These are phyloP conservation scores for Dynastes tityus DNA, from an alignment of 2,888 invertebrate species.

Conservation along the genomic window DNA sequence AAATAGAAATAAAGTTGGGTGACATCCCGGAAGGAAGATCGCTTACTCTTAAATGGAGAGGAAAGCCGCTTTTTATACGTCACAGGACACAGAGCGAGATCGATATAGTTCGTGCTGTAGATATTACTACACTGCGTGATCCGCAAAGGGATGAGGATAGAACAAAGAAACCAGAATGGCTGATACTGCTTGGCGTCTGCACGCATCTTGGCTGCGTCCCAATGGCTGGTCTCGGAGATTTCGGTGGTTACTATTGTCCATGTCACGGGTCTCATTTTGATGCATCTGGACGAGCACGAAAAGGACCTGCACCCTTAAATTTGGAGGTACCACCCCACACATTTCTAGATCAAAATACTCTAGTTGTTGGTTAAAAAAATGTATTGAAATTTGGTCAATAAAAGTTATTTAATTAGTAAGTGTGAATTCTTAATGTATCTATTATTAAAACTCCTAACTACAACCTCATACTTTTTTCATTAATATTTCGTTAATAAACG, in stretches of 20 bases:
- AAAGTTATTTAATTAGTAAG: no score
- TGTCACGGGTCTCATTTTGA: conserved; percentile 91
- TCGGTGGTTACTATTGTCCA: conserved; percentile 83
- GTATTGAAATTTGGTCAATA: no score
- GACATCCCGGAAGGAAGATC: conserved; percentile 80
- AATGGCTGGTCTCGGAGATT: conserved; percentile 80
- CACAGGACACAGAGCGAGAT: conserved; percentile 81
- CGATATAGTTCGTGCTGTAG: conserved; percentile 74
- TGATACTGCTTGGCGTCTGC: conserved; percentile 86
- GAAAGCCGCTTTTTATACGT: conserved; percentile 85
- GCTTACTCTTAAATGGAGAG: conserved; percentile 82
- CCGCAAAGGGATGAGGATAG: conserved; percentile 81
- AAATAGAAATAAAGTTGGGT: conserved; percentile 81
- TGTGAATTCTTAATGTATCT: not conserved
- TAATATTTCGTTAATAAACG: no score
- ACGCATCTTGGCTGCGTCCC: conserved; percentile 91
- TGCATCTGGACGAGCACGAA: conserved; percentile 81
- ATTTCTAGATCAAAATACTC: conserved; percentile 72
- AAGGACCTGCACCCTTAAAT: conserved; percentile 84
- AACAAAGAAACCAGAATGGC: conserved; percentile 80
- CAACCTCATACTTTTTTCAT: no score
- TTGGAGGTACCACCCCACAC: conserved; percentile 79
- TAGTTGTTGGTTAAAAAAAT: conserved; percentile 73
- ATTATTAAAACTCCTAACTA: not conserved
- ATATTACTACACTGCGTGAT: conserved; percentile 78